Conservation (phyloP, 1,140 invertebrate genomes). For the Heliothis subflexa region DNA sequence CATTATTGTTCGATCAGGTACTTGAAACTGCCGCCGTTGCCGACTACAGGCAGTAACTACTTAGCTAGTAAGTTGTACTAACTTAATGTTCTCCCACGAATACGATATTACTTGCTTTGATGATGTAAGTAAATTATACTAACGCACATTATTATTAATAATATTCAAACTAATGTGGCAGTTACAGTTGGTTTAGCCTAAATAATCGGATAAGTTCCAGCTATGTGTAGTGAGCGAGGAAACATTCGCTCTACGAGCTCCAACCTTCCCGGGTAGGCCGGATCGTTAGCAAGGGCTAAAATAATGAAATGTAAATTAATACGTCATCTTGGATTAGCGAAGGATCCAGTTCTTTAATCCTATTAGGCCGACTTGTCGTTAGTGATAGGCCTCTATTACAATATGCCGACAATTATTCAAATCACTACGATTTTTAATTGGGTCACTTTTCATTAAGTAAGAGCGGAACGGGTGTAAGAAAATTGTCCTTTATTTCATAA, state of each 20-base stretch:
- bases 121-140: slow-evolving; percentile 23
- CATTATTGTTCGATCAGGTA: slow-evolving; percentile 30
- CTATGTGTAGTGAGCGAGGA: slow-evolving; percentile 5
- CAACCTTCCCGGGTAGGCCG: slow-evolving; percentile 28
- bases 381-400: slow-evolving; percentile 43
- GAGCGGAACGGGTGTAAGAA: not conserved
- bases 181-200: slow-evolving; percentile 19
- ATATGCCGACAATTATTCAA: slow-evolving; percentile 49
- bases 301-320: slow-evolving; percentile 66
- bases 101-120: slow-evolving; percentile 27
- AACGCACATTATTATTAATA: slow-evolving; percentile 18
- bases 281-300: slow-evolving; percentile 47
- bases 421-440: slow-evolving; percentile 46
- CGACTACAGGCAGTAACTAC: slow-evolving; percentile 13
- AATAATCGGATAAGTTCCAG: slow-evolving; percentile 27
- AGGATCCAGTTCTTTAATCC: slow-evolving; percentile 59
- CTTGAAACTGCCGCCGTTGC: slow-evolving; percentile 17
- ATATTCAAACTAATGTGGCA: slow-evolving; percentile 6
- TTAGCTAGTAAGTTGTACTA: slow-evolving; percentile 23
- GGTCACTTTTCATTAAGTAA: slow-evolving; percentile 41
- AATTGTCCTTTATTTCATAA: slow-evolving; percentile 3
- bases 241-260: slow-evolving; percentile 16
- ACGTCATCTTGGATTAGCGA: slow-evolving; percentile 59
- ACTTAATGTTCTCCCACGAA: slow-evolving; percentile 32
- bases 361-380: slow-evolving; percentile 53